Percentiles rank a stretch among this genome's conserved stretches.
Conservation (phyloP, 2,113 vertebrate genomes). For the Mustelus asterias region DNA sequence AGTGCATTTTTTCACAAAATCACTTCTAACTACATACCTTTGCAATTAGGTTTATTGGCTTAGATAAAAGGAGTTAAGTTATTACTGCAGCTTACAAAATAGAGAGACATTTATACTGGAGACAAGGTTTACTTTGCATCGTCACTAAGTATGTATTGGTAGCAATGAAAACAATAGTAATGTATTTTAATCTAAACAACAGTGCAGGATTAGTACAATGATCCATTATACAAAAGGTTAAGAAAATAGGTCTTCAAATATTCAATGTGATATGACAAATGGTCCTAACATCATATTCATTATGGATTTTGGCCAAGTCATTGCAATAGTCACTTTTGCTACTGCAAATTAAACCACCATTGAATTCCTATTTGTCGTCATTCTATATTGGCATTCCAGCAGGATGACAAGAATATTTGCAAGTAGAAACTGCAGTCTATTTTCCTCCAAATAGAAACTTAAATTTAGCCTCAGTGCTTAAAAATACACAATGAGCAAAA, state of each 20-base stretch:
- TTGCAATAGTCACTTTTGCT: not conserved
- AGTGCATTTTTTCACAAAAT: not conserved
- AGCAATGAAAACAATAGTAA: not conserved
- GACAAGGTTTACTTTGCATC: not conserved
- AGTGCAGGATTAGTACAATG: not conserved
- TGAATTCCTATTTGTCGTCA: not conserved
- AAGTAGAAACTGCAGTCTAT: not conserved
- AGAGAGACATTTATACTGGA: not conserved
- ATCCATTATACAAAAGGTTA: not conserved
- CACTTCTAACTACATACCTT: not conserved
- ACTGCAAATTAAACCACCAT: not conserved
- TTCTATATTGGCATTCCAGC: not conserved
- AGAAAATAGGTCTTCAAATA: not conserved
- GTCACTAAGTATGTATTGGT: not conserved
- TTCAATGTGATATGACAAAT: not conserved
- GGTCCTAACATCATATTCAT: not conserved
- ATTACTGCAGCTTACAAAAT: not conserved
- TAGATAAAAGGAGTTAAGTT: not conserved
- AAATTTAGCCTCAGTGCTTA: not conserved
- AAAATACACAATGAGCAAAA: not conserved
- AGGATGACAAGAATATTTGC: not conserved
- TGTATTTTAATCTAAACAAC: not conserved
- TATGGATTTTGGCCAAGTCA: not conserved
- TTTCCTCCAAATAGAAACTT: not conserved
- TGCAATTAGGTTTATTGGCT: not conserved